Percentiles rank a stretch among this genome's conserved stretches.
phyloP scores from a whole-genome alignment of 2,797 vertebrate genomes.

The Holocentrus rufus region DNA sequence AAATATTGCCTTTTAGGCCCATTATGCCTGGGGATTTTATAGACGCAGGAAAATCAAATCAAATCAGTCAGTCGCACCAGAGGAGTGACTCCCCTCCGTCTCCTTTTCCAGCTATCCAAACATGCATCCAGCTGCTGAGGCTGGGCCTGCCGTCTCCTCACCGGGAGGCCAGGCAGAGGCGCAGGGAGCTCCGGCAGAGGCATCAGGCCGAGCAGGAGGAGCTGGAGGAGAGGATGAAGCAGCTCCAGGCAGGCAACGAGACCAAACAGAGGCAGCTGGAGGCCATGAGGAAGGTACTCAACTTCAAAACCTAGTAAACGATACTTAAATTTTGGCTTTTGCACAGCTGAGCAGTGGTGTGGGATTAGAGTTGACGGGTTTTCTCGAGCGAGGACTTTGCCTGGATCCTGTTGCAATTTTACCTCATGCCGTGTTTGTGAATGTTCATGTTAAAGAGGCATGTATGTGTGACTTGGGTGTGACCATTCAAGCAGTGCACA shows the following conservation, averaged over 20 bases:
- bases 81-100: background rate
- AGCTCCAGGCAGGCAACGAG: conserved; percentile 89
- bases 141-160: conserved; percentile 86
- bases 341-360: no score
- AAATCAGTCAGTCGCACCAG: no score
- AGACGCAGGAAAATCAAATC: no score
- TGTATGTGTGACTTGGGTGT: background rate
- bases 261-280: conserved; percentile 92
- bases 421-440: no score
- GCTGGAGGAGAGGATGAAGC: conserved; percentile 89
- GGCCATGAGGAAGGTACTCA: conserved; percentile 87
- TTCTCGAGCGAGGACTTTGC: no score
- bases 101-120: conserved; percentile 86
- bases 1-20: no score
- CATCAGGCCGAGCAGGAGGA: conserved; percentile 86
- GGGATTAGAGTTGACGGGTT: no score
- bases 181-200: conserved; percentile 88
- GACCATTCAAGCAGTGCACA: background rate
- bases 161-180: conserved; percentile 88
- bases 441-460: background rate
- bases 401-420: no score
- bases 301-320: background rate
- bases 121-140: conserved; percentile 85
- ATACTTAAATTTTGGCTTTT: no score
- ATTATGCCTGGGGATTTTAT: no score